Percentiles rank a stretch among this genome's conserved stretches.
These are phyloP conservation scores for Agonopterix alstromeriana DNA, from an alignment of 2,888 invertebrate genomes.

Conservation along the genomic window DNA sequence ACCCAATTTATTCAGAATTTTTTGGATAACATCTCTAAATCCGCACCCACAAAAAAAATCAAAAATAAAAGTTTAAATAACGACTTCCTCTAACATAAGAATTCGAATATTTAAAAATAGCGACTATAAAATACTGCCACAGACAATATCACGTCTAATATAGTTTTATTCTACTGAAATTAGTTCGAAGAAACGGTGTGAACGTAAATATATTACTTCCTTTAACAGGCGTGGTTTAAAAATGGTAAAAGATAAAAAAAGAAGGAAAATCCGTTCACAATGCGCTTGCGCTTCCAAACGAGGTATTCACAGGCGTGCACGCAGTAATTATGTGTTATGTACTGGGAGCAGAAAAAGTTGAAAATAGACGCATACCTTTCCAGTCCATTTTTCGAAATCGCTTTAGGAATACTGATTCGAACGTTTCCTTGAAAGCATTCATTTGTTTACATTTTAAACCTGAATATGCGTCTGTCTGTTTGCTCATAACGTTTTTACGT, in stretches of 20 bases:
- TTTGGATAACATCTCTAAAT: slow-evolving; percentile 2
- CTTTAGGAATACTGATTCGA: too few relatives aligned
- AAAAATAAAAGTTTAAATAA: slow-evolving; percentile 33
- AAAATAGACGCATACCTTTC: too few relatives aligned
- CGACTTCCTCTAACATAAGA: slow-evolving; percentile 49
- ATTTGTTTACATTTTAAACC: too few relatives aligned
- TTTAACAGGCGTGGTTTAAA: slow-evolving; percentile 39
- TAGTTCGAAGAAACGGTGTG: slow-evolving; percentile 45
- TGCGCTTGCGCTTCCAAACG: slow-evolving; percentile 53
- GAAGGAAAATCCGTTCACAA: slow-evolving; percentile 42
- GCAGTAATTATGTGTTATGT: slow-evolving; percentile 53
- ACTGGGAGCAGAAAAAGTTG: slow-evolving; percentile 27
- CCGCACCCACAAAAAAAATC: slow-evolving; percentile 17
- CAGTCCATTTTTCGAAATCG: too few relatives aligned
- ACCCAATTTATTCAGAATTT: too few relatives aligned
- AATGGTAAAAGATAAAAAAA: slow-evolving; percentile 55
- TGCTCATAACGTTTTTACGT: too few relatives aligned
- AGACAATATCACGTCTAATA: slow-evolving; percentile 19
- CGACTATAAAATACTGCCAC: slow-evolving; percentile 44
- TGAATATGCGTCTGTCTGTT: too few relatives aligned
- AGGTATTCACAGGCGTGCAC: slow-evolving; percentile 43
- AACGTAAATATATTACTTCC: slow-evolving; percentile 55
- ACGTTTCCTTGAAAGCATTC: too few relatives aligned
- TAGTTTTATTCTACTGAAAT: slow-evolving; percentile 53
- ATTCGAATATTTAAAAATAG: slow-evolving; percentile 44